These are phyloP conservation scores for Meandrina meandrites DNA, from an alignment of 92 coral and sea anemone species.

Conservation along the genomic window DNA sequence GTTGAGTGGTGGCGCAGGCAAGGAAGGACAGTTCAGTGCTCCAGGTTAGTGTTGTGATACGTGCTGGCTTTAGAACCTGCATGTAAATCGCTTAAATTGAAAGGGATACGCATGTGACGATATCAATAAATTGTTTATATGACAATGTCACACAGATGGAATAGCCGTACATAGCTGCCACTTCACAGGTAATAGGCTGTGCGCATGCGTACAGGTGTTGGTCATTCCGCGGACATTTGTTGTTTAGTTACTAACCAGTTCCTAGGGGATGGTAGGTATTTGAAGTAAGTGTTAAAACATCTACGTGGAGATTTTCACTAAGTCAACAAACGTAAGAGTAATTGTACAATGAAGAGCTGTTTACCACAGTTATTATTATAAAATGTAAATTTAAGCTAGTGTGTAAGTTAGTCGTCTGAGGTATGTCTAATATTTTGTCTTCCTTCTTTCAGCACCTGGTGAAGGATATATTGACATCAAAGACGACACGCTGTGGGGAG, in stretches of 20 bases:
- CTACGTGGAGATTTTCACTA: too few relatives aligned
- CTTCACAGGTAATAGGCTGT: too few relatives aligned
- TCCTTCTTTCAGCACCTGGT: constrained; percentile 57
- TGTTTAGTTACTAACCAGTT: too few relatives aligned
- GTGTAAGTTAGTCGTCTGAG: background rate
- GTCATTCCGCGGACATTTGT: too few relatives aligned
- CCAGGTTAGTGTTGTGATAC: constrained; percentile 56
- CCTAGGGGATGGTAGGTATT: too few relatives aligned
- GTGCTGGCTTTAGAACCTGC: background rate
- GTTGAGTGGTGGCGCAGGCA: constrained; percentile 84
- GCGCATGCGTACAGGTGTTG: too few relatives aligned
- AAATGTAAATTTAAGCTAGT: background rate
- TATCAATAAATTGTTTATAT: too few relatives aligned
- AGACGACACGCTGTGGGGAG: constrained; percentile 94
- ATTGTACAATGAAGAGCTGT: background rate
- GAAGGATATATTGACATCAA: constrained; percentile 98
- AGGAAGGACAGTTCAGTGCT: constrained; percentile 61
- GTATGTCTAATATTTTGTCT: background rate
- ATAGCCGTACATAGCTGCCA: too few relatives aligned
- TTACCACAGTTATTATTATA: background rate
- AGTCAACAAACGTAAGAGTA: background rate
- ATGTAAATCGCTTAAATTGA: too few relatives aligned
- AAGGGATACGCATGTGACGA: too few relatives aligned
- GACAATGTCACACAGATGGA: too few relatives aligned
- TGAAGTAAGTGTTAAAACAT: too few relatives aligned